Conservation (phyloP, 2,888 invertebrate species). For the Adelphocoris suturalis region DNA sequence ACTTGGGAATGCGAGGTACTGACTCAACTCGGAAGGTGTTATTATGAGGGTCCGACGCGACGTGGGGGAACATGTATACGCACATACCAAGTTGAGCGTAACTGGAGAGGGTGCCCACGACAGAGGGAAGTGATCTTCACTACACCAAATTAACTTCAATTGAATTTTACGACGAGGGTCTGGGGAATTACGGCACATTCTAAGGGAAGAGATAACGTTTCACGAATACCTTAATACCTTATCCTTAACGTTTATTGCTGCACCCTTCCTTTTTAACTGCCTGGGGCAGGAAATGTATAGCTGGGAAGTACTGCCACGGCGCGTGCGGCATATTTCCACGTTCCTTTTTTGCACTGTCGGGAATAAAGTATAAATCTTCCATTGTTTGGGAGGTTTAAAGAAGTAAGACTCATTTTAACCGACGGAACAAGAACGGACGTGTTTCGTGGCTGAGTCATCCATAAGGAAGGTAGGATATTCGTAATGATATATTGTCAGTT, state of each 20-base stretch:
- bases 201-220: conserved; percentile 23
- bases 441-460: too few species aligned
- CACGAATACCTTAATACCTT: conserved; percentile 36
- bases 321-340: conserved; percentile 34
- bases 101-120: not conserved
- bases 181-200: conserved; percentile 23
- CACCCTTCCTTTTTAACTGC: conserved; percentile 30
- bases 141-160: conserved; percentile 39
- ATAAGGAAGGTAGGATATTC: too few species aligned
- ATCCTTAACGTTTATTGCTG: conserved; percentile 32
- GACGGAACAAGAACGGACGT: too few species aligned
- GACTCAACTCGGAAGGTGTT: not conserved
- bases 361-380: not conserved
- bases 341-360: not conserved
- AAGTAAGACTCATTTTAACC: too few species aligned
- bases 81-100: not conserved
- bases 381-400: not conserved
- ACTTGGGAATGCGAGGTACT: conserved; percentile 31
- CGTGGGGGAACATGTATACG: conserved; percentile 2
- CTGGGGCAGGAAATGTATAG: not conserved
- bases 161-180: conserved; percentile 34
- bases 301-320: not conserved
- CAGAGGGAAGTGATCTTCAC: not conserved
- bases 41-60: conserved; percentile 5
- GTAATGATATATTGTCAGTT: too few species aligned